Percentiles rank a stretch among this genome's conserved stretches.
Conservation (phyloP, 2,113 vertebrate genomes). For the Nerophis lumbriciformis region DNA sequence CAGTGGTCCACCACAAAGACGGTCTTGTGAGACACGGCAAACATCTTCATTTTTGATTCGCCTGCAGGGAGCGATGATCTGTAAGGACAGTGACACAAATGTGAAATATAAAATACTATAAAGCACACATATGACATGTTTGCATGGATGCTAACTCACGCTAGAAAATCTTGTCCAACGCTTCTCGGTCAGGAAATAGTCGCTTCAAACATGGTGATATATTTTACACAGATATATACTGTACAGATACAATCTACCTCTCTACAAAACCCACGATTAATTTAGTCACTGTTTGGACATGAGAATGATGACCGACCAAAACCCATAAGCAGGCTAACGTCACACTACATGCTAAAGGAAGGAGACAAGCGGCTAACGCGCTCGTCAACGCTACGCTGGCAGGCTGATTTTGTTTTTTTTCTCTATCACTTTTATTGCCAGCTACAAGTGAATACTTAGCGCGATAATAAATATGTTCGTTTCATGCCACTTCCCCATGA, state of each 20-base stretch:
- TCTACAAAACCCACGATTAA: neutral
- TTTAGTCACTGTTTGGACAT: neutral
- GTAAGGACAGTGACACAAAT: neutral
- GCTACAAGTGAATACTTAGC: neutral
- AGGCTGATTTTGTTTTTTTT: slow-evolving; percentile 14
- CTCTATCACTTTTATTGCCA: slow-evolving; percentile 14
- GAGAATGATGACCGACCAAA: neutral
- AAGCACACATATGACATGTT: neutral
- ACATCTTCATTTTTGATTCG: slow-evolving; percentile 83
- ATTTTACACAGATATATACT: neutral
- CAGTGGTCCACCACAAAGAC: slow-evolving; percentile 98
- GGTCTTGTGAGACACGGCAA: slow-evolving; percentile 95
- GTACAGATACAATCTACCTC: neutral
- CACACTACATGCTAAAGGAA: slow-evolving; percentile 2
- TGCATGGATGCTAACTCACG: slow-evolving; percentile 8
- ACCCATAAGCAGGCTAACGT: neutral
- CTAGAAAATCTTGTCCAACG: slow-evolving; percentile 5
- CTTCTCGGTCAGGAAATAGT: slow-evolving; percentile 7
- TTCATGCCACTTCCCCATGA: neutral
- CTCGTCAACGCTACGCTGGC: neutral
- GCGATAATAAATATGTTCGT: neutral
- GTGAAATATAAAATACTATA: neutral
- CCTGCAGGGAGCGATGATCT: slow-evolving; percentile 6
- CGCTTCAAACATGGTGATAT: neutral
- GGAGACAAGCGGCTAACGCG: slow-evolving; percentile 31